phyloP scores from a whole-genome alignment of 2,888 invertebrate species.

The Deilephila elpenor region DNA sequence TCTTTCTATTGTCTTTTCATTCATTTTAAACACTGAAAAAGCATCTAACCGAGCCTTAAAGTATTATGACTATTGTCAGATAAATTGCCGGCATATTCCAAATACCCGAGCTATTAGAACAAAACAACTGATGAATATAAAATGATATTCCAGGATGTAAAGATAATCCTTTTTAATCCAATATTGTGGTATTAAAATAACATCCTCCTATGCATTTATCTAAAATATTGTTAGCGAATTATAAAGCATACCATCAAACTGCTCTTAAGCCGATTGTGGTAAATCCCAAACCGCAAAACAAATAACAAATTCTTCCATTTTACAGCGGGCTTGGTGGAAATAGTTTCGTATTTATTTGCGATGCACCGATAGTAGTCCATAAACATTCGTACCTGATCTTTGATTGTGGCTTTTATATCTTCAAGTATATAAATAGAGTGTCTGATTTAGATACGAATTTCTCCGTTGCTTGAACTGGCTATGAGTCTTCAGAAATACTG shows the following conservation, averaged over 20 bases:
- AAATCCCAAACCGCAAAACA: constrained; percentile 27
- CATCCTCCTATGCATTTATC: not conserved
- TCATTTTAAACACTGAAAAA: too few relatives aligned
- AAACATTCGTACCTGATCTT: not conserved
- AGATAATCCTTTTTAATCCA: not conserved
- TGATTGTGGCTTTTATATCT: not conserved
- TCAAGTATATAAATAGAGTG: not conserved
- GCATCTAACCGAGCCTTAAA: too few relatives aligned
- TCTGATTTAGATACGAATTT: too few relatives aligned
- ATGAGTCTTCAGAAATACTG: not conserved
- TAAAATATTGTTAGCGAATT: constrained; percentile 29
- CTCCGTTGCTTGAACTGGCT: not conserved
- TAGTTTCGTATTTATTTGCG: constrained; percentile 17
- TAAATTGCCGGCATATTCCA: too few relatives aligned
- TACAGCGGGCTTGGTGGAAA: constrained; percentile 22
- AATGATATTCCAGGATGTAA: too few relatives aligned
- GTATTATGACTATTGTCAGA: too few relatives aligned
- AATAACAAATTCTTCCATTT: constrained; percentile 26
- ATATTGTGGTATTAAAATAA: not conserved
- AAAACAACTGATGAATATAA: not conserved
- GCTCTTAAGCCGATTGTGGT: constrained; percentile 20
- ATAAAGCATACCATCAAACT: constrained; percentile 21
- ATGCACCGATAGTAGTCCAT: constrained; percentile 13
- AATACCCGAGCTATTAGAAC: not conserved
- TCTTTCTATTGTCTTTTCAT: too few relatives aligned